Evolutionary conservation across 2,797 vertebrate genomes (phyloP).

Genomic region (Phaenicophaeus curvirostris): DNA sequence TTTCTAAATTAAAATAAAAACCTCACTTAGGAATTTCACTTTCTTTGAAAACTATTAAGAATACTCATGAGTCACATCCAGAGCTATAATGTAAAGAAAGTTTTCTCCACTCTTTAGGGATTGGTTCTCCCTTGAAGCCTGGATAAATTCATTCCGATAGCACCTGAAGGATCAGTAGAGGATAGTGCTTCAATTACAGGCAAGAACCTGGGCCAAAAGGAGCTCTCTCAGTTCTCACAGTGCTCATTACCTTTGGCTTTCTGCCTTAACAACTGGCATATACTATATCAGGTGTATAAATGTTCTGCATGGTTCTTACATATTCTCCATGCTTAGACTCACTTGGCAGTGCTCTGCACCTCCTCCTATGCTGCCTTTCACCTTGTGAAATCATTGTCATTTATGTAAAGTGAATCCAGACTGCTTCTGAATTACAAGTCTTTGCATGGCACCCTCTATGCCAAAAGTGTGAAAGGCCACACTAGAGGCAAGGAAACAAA

Average conservation of each 20-base stretch:
- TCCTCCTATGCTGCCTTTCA: constrained; percentile 9
- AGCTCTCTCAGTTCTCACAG: constrained; percentile 73
- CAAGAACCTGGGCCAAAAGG: constrained; percentile 71
- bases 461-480: neutral
- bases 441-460: neutral
- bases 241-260: constrained; percentile 88
- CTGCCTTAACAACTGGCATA: constrained; percentile 83
- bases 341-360: constrained; percentile 20
- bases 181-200: constrained; percentile 78
- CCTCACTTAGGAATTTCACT: constrained; percentile 48
- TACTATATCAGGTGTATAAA: constrained; percentile 84
- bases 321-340: constrained; percentile 71
- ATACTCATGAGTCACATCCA: constrained; percentile 59
- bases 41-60: constrained; percentile 67
- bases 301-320: constrained; percentile 73
- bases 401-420: neutral
- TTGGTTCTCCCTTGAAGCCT: constrained; percentile 68
- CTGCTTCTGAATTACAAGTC: neutral
- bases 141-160: constrained; percentile 77
- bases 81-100: constrained; percentile 58
- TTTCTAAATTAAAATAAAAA: constrained; percentile 50
- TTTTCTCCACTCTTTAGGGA: constrained; percentile 67
- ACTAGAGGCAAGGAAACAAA: neutral
- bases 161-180: constrained; percentile 82
- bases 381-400: neutral